Evolutionary conservation across 2,113 vertebrate genomes (phyloP), one percentile per base, ranked within the genome.

Genomic region (Gasterosteus aculeatus): DNA sequence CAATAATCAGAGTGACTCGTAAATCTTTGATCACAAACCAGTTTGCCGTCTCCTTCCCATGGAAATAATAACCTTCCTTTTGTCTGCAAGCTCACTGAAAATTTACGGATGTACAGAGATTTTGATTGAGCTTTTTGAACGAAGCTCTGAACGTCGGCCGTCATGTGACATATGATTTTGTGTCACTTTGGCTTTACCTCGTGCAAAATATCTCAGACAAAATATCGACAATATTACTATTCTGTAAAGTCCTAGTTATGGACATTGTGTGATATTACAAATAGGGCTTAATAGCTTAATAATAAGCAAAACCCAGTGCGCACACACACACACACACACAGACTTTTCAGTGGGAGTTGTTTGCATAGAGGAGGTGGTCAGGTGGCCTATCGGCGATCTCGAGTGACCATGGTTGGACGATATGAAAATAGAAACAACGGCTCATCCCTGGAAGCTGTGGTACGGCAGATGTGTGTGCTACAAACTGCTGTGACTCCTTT

Each of bases 401-500:
- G 15, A 16, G 15, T 51, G 47, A 51, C 8, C 3, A 22, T 22
- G 9, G 9, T 26, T 5, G 10, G n/a, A 26, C 2, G 9, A 22
- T 11, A 53, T 53, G 51, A 53, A 26, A 53, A 53, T 53, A 53
- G 51, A 53, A 53, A 53, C 51, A n/a, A 22, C 10, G 51, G 51
- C 51, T 19, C 51, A 5, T 22, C 51, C n/a, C 51, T 10, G 10
- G n/a, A 22, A 53, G 57, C 70, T 61, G 51, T 35, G 12, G 12
- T 54, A 26, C 4, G 22, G 67, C 74, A 60, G 46, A 78, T 59
- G 60, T 73, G 71, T 78, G 64, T 15, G 11, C 66, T 70, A 73
- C 72, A 66, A 68, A 49, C 54, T 10, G 46, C 54, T 22, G 16
- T 53, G 56, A 39, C 41, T 66, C 18, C 2, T 26, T 8, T 71